These are phyloP conservation scores for Ciconia boyciana DNA, from an alignment of 2,113 vertebrate genomes.

Conservation along the genomic window DNA sequence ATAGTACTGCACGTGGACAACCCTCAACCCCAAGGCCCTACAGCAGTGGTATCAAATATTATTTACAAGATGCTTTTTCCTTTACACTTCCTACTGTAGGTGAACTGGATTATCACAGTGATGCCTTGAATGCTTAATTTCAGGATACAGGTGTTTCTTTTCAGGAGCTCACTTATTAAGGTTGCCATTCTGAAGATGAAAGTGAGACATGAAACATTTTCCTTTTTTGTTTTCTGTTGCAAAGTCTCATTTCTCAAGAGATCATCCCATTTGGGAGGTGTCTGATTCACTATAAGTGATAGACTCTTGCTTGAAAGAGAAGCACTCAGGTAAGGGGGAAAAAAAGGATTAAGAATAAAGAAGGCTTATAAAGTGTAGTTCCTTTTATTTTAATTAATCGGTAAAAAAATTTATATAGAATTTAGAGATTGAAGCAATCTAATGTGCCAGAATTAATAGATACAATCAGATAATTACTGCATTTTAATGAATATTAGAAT, in stretches of 20 bases:
- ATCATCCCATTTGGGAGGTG: slow-evolving; percentile 4
- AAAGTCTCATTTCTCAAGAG: slow-evolving; percentile 45
- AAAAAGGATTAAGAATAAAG: not conserved
- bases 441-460: slow-evolving; percentile 44
- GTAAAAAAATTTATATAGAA: not conserved
- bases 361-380: not conserved
- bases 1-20: not conserved
- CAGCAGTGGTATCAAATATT: not conserved
- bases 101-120: not conserved
- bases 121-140: slow-evolving; percentile 39
- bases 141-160: slow-evolving; percentile 55
- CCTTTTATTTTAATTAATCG: slow-evolving; percentile 33
- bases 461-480: slow-evolving; percentile 42
- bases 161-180: slow-evolving; percentile 51
- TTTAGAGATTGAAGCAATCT: slow-evolving; percentile 1
- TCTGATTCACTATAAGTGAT: not conserved
- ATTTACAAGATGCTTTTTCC: not conserved
- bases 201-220: slow-evolving; percentile 47
- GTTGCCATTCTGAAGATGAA: slow-evolving; percentile 51
- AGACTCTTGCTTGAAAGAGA: not conserved
- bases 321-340: not conserved
- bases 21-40: not conserved
- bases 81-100: not conserved
- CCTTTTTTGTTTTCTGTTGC: not conserved
- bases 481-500: slow-evolving; percentile 20